Evolutionary conservation across 92 coral and sea anemone genomes (phyloP), one percentile per base, ranked within the genome.

Genomic region (Muricea muricata): DNA sequence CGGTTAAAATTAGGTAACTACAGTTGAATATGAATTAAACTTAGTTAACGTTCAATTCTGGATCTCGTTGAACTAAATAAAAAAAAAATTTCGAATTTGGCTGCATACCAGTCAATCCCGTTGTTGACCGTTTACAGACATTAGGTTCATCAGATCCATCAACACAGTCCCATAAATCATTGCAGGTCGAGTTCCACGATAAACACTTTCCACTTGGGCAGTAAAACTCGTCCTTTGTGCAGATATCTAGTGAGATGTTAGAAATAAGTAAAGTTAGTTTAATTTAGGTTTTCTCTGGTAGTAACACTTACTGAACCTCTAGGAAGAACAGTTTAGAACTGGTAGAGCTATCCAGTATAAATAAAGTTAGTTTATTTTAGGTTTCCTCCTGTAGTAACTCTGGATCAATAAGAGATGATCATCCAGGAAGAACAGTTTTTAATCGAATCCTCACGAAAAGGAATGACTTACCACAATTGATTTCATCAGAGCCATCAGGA

Each of bases 401-500:
- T 37, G 42, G 42, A 37, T 37, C 42, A 37, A 37, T 37, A 37
- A 37, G 42, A 37, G 42, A 37, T 37, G 42, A 37, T 37, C 42
- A 8, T 18, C 32, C 9, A 18, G 26, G 32, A 23, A 18, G 32
- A 61, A 18, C 32, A 61, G 32, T 30, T 28, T 66, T 28, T 0
- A 18, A 30, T 9, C 9, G 28, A 18, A n/a, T n/a, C n/a, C n/a
- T 61, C 26, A 61, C 9, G 1, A 61, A 15, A 37, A 37, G 9
- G 42, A n/a, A 4, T 37, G 5, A 37, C 90, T 66, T 86, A 93
- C 97, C 80, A 30, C 94, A 93, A 13, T 56, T 87, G 58, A 84
- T 41, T 79, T 93, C 97, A 63, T 93, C 97, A 7, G 93, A 86
- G 7, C 93, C 93, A 48, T 93, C 93, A 9, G 65, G 34, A 42